Conservation (phyloP, 2,888 invertebrate genomes). For the Mesorhabditis spiculigera region DNA sequence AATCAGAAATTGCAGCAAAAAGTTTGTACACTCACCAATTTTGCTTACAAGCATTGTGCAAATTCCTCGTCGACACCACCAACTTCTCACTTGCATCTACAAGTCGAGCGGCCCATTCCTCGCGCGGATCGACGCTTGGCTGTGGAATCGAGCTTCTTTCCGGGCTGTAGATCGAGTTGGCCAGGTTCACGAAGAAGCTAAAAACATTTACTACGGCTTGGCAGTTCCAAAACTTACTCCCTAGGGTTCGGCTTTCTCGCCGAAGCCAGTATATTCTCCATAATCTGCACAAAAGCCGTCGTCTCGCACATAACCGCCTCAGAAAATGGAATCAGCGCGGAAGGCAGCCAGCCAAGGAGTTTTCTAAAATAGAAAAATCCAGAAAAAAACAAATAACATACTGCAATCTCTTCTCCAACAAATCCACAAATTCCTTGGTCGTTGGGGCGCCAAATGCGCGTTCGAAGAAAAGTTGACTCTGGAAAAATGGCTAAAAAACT, state of each 20-base stretch:
- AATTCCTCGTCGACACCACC: background rate
- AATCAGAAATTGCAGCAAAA: background rate
- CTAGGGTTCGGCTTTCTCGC: too few species aligned
- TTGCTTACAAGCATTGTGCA: background rate
- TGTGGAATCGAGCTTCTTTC: too few species aligned
- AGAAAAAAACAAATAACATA: background rate
- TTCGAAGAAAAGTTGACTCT: background rate
- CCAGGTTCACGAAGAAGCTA: too few species aligned
- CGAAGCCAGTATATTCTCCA: background rate
- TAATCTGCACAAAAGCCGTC: background rate
- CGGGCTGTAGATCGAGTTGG: too few species aligned
- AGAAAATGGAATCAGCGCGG: background rate
- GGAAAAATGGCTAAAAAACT: background rate
- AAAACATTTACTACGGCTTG: too few species aligned
- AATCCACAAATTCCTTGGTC: slow-evolving; percentile 2
- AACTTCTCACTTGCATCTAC: background rate
- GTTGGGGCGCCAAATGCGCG: background rate
- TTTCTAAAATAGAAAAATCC: background rate
- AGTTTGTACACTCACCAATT: background rate
- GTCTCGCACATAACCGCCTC: background rate
- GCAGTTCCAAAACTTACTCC: too few species aligned
- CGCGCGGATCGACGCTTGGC: too few species aligned
- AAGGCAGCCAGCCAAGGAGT: background rate
- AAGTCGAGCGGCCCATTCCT: background rate
- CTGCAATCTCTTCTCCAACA: background rate